Conservation (phyloP, 2,888 invertebrate species). For the Argyra leucocephala region DNA sequence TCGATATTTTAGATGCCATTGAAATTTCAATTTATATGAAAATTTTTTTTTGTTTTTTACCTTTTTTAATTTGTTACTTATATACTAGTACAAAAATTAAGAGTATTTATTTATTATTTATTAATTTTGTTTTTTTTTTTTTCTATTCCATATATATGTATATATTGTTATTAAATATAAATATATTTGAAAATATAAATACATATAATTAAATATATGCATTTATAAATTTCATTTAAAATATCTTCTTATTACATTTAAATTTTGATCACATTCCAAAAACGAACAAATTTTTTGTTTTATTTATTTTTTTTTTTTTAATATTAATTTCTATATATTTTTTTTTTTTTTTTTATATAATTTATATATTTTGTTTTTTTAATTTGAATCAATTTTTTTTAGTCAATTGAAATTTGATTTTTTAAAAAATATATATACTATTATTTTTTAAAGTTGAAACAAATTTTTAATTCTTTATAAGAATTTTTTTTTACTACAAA, state of each 20-base stretch:
- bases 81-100: constrained; percentile 1
- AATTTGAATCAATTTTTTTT: too few species aligned
- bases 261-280: constrained; percentile 6
- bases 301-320: neutral
- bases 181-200: constrained; percentile 2
- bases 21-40: neutral
- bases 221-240: neutral
- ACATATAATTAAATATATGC: neutral
- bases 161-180: neutral
- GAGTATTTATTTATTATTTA: neutral
- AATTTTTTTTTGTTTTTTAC: neutral
- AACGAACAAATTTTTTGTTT: neutral
- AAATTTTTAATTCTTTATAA: neutral
- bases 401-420: neutral
- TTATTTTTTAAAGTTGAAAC: neutral
- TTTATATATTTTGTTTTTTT: neutral
- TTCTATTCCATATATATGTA: neutral
- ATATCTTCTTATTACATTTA: constrained; percentile 2
- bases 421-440: neutral
- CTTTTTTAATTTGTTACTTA: neutral
- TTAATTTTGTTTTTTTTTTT: neutral
- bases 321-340: neutral
- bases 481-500: neutral
- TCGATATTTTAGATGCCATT: neutral
- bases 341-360: neutral